phyloP scores from a whole-genome alignment of 2,888 invertebrate genomes.

The Eupithecia centaureata region DNA sequence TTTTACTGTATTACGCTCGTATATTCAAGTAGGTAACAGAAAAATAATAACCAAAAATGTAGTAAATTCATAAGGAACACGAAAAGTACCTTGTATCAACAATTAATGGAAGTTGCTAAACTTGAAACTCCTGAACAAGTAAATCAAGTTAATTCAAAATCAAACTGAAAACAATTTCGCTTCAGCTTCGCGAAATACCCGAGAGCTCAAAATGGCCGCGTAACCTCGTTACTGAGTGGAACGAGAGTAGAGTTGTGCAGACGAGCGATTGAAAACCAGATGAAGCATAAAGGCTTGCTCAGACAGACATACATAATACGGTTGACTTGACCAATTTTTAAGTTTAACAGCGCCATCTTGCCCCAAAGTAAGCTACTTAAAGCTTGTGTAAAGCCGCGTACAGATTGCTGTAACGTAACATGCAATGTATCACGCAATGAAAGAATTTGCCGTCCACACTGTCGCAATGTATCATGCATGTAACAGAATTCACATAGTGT shows the following conservation, averaged over 20 bases:
- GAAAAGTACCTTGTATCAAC: neutral
- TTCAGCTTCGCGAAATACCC: constrained; percentile 30
- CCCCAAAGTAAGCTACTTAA: too few species aligned
- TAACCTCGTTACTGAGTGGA: constrained; percentile 38
- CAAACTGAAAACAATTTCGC: constrained; percentile 34
- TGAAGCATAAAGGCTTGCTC: neutral
- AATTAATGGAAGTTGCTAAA: constrained; percentile 18
- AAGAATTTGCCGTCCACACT: too few species aligned
- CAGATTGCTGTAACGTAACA: too few species aligned
- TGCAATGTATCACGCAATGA: too few species aligned
- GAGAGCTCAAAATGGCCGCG: constrained; percentile 41
- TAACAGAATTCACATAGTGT: too few species aligned
- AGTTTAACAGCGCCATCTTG: too few species aligned
- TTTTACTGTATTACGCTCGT: too few species aligned
- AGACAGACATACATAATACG: too few species aligned
- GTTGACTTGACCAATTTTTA: too few species aligned
- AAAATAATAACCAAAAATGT: neutral
- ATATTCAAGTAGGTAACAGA: too few species aligned
- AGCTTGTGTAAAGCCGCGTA: too few species aligned
- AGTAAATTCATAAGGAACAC: neutral
- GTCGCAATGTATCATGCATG: too few species aligned
- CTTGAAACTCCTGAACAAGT: constrained; percentile 23
- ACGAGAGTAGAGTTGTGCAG: neutral
- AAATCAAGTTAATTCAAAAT: constrained; percentile 33
- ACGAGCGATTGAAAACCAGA: constrained; percentile 5